Conservation (phyloP, 2,888 invertebrate genomes). For the Agrotis puta region DNA sequence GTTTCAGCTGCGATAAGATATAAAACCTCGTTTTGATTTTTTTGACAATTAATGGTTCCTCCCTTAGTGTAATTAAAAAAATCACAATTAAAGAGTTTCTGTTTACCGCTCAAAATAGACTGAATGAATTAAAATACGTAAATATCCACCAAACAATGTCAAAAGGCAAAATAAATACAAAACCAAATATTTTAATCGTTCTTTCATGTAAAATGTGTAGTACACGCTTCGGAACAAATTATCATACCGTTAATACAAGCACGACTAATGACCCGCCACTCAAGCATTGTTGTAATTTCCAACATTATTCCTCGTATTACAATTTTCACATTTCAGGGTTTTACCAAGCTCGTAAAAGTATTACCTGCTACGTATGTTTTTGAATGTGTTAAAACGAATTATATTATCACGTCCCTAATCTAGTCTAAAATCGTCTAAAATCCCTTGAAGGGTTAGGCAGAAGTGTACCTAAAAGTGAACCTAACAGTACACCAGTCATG, state of each 20-base stretch:
- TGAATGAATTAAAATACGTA: not conserved
- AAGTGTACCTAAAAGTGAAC: not conserved
- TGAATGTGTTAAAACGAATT: not conserved
- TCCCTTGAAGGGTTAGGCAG: not conserved
- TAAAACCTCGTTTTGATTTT: too few species aligned
- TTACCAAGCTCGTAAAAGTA: slow-evolving; percentile 25
- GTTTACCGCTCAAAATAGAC: not conserved
- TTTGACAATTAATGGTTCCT: too few species aligned
- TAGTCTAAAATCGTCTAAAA: too few species aligned
- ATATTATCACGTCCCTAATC: not conserved
- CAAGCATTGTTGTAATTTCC: slow-evolving; percentile 47
- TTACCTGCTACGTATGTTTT: slow-evolving; percentile 10
- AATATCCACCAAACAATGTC: not conserved
- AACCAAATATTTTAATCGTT: slow-evolving; percentile 5
- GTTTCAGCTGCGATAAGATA: too few species aligned
- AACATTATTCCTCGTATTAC: slow-evolving; percentile 41
- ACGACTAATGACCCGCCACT: slow-evolving; percentile 52
- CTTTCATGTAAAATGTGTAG: slow-evolving; percentile 9
- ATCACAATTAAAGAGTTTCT: too few species aligned
- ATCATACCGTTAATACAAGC: slow-evolving; percentile 18
- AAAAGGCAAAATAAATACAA: slow-evolving; percentile 12
- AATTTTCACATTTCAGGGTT: slow-evolving; percentile 20
- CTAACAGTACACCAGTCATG: not conserved
- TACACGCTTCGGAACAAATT: slow-evolving; percentile 32
- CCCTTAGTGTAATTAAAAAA: too few species aligned